These are phyloP conservation scores for Ammospiza caudacuta DNA, from an alignment of 2,113 vertebrate genomes.

Conservation along the genomic window DNA sequence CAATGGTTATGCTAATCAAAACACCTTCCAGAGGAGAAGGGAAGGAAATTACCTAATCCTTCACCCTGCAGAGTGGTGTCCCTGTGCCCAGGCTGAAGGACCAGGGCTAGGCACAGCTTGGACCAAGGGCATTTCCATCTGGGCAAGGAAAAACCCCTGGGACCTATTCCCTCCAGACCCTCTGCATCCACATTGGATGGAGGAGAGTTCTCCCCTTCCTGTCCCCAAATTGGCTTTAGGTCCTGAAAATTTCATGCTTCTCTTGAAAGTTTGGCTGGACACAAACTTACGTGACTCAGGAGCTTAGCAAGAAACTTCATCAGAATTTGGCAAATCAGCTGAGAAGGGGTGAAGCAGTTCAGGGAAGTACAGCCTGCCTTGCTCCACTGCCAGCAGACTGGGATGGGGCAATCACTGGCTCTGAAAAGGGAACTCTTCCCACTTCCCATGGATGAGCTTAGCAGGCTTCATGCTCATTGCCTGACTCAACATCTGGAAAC, in stretches of 20 bases:
- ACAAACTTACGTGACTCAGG: background rate
- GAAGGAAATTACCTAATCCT: slow-evolving; percentile 56
- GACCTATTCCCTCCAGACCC: background rate
- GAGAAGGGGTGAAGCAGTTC: background rate
- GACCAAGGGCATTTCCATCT: background rate
- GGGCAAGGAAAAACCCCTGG: background rate
- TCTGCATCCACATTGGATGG: background rate
- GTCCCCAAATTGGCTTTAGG: background rate
- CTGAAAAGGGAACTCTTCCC: background rate
- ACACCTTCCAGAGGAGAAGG: slow-evolving; percentile 28
- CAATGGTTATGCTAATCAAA: slow-evolving; percentile 47
- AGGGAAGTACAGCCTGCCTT: background rate
- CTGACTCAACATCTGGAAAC: background rate
- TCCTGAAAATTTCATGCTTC: background rate
- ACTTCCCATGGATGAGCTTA: background rate
- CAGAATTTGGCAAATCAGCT: background rate
- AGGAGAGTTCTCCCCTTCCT: background rate
- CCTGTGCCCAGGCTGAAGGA: background rate
- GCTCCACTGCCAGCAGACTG: background rate
- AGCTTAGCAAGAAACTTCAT: background rate
- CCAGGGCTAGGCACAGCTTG: background rate
- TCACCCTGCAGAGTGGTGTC: background rate
- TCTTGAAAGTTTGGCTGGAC: background rate
- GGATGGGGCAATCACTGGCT: background rate
- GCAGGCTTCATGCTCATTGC: background rate